Conservation (phyloP, 1,140 invertebrate species). For the Drosophila ficusphila region DNA sequence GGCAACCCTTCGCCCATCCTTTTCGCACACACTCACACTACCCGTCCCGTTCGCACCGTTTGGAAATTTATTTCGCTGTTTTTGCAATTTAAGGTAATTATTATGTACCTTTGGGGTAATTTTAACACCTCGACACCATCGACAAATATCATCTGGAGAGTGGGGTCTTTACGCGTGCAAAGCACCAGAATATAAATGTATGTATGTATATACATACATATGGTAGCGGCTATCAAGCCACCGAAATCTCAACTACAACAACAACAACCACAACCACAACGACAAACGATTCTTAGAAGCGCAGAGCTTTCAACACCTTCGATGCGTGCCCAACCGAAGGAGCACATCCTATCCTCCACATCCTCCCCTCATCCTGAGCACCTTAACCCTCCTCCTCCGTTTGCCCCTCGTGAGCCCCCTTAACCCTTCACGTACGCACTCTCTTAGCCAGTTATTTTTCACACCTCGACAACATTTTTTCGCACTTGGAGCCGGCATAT, state of each 20-base stretch:
- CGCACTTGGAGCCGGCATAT: conserved; percentile 75
- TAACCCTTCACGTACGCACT: background rate
- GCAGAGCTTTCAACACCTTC: conserved; percentile 80
- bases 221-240: conserved; percentile 63
- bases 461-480: conserved; percentile 84
- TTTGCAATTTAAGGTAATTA: conserved; percentile 84
- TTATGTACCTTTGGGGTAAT: conserved; percentile 84
- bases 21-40: too few species aligned
- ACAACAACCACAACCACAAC: conserved; percentile 62
- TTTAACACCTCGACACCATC: conserved; percentile 84
- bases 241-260: conserved; percentile 65
- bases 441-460: conserved; percentile 80
- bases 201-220: background rate
- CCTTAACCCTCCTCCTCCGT: background rate
- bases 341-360: conserved; percentile 20
- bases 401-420: background rate
- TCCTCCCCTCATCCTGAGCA: background rate
- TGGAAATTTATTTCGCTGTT: conserved; percentile 83
- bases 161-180: background rate
- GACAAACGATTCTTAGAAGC: conserved; percentile 81
- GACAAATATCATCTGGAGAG: conserved; percentile 80
- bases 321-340: conserved; percentile 61
- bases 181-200: background rate
- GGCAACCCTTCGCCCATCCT: background rate
- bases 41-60: conserved; percentile 12